Percentiles rank a stretch among this genome's conserved stretches.
phyloP scores from a whole-genome alignment of 2,113 vertebrate species.

The Phainopepla nitens region DNA sequence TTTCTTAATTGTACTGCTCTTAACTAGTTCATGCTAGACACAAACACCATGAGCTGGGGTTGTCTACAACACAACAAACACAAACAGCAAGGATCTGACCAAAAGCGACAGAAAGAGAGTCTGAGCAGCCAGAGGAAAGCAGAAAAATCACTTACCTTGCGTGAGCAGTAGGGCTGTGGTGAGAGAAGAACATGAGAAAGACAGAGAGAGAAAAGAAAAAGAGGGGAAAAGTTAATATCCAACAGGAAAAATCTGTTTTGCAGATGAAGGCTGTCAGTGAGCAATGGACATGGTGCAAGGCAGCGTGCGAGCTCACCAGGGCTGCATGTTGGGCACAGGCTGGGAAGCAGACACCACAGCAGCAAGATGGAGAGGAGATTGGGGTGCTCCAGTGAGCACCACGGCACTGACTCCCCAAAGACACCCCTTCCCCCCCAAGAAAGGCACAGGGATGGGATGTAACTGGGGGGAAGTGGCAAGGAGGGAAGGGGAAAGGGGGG shows the following conservation, averaged over 20 bases:
- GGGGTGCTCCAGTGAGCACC: not conserved
- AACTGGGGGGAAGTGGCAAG: not conserved
- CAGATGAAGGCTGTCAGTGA: slow-evolving; percentile 1
- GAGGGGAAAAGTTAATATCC: slow-evolving; percentile 65
- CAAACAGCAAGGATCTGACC: not conserved
- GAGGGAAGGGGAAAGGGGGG: not conserved
- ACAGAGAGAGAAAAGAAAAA: slow-evolving; percentile 61
- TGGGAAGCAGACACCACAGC: slow-evolving; percentile 6
- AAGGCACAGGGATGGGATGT: not conserved
- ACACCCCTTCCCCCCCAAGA: not conserved
- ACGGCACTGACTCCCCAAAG: not conserved
- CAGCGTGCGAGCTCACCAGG: not conserved
- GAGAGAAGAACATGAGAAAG: slow-evolving; percentile 52
- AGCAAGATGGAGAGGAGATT: slow-evolving; percentile 11
- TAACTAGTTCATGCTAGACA: not conserved
- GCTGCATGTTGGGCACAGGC: slow-evolving; percentile 41
- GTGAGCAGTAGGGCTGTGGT: slow-evolving; percentile 76
- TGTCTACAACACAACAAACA: not conserved
- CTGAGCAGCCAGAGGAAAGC: slow-evolving; percentile 19
- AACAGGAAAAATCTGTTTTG: slow-evolving; percentile 10
- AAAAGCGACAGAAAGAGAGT: not conserved
- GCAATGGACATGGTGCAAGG: slow-evolving; percentile 29
- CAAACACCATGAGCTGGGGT: not conserved
- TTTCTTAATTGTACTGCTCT: not conserved
- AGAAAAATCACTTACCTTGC: slow-evolving; percentile 73